Evolutionary conservation across 2,113 vertebrate genomes (phyloP).

Genomic region (Gadus macrocephalus): DNA sequence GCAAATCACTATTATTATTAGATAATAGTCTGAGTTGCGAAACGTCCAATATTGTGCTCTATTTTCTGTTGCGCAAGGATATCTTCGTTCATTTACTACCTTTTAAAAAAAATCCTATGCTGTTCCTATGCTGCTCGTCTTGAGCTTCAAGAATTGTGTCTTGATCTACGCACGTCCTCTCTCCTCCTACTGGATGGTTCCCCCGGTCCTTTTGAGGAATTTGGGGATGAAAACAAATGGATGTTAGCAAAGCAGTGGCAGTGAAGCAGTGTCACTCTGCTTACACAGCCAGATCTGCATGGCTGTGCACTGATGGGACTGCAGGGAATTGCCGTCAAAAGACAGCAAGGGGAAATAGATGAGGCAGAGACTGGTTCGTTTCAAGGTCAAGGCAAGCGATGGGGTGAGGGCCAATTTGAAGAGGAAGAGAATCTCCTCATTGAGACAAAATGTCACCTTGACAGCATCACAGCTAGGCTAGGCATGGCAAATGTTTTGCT

Average conservation of each 20-base stretch:
- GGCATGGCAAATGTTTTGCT: too few species aligned
- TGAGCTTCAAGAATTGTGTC: conserved; percentile 14
- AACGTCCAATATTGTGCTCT: too few species aligned
- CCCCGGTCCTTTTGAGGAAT: conserved; percentile 19
- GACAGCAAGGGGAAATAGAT: not conserved
- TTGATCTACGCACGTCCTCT: conserved; percentile 18
- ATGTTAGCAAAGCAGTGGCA: conserved; percentile 29
- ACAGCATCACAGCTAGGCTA: too few species aligned
- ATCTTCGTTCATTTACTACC: not conserved
- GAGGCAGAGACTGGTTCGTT: not conserved
- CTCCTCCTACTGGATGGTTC: conserved; percentile 18
- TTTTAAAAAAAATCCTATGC: not conserved
- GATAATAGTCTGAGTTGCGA: too few species aligned
- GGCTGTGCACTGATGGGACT: conserved; percentile 7
- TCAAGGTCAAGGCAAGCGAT: not conserved
- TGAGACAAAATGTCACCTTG: too few species aligned
- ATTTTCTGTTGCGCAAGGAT: too few species aligned
- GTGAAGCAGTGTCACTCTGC: not conserved
- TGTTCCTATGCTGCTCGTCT: not conserved
- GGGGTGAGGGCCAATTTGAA: not conserved
- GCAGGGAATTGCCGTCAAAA: not conserved
- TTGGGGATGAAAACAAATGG: conserved; percentile 31
- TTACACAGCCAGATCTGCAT: not conserved
- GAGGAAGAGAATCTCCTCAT: too few species aligned
- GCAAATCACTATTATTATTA: too few species aligned